Percentiles rank a stretch among this genome's conserved stretches.
Conservation (phyloP, 2,888 invertebrate species). For the Dimorphilus gyrociliatus region DNA sequence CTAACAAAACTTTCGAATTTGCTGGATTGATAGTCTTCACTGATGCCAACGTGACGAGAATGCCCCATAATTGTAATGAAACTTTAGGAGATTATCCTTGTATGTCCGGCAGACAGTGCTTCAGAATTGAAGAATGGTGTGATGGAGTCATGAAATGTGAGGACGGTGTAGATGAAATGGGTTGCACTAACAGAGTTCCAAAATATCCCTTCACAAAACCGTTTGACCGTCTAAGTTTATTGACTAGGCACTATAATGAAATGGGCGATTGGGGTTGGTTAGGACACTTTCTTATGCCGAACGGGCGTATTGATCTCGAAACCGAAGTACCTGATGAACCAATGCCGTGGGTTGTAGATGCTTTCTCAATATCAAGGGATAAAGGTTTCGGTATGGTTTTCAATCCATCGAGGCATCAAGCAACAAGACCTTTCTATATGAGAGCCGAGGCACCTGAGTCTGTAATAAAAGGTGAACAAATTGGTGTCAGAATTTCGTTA, state of each 20-base stretch:
- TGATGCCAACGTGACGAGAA: slow-evolving; percentile 49
- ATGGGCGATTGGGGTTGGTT: slow-evolving; percentile 79
- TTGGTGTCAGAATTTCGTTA: slow-evolving; percentile 74
- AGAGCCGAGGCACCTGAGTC: slow-evolving; percentile 71
- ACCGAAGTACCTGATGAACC: slow-evolving; percentile 31
- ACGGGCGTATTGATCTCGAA: slow-evolving; percentile 32
- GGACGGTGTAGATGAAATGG: slow-evolving; percentile 34
- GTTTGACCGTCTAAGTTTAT: slow-evolving; percentile 63
- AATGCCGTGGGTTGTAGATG: slow-evolving; percentile 67
- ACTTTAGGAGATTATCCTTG: slow-evolving; percentile 58
- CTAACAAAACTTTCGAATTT: slow-evolving; percentile 36
- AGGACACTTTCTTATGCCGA: slow-evolving; percentile 44
- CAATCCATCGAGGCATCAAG: slow-evolving; percentile 65
- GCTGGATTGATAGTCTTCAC: slow-evolving; percentile 75
- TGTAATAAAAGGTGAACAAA: slow-evolving; percentile 76
- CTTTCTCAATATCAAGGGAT: slow-evolving; percentile 71
- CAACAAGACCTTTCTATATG: slow-evolving; percentile 80
- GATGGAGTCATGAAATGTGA: slow-evolving; percentile 65
- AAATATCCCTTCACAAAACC: slow-evolving; percentile 7
- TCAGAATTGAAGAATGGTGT: slow-evolving; percentile 54
- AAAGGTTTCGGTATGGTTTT: slow-evolving; percentile 71
- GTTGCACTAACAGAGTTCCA: slow-evolving; percentile 11
- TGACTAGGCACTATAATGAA: slow-evolving; percentile 78
- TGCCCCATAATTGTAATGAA: slow-evolving; percentile 20
- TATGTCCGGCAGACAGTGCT: slow-evolving; percentile 50